Evolutionary conservation across 2,888 invertebrate genomes (phyloP).

Genomic region (Lasioglossum figueresi): DNA sequence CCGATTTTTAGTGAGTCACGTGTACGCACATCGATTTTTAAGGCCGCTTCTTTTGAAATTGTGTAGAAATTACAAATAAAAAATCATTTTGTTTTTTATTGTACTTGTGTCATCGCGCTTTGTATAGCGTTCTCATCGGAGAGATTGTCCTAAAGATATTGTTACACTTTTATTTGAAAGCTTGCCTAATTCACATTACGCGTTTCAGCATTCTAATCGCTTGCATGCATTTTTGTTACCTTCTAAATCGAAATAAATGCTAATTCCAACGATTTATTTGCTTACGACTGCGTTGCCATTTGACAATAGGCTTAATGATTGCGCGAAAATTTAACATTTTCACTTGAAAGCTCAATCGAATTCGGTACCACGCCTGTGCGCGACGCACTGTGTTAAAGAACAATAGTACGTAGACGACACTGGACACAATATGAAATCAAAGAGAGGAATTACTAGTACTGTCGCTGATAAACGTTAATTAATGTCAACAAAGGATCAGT

Average conservation of each 20-base stretch:
- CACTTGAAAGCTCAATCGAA: conserved; percentile 40
- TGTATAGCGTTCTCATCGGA: background rate
- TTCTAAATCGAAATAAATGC: conserved; percentile 5
- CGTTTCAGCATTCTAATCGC: background rate
- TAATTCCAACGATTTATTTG: conserved; percentile 23
- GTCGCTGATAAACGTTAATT: conserved; percentile 43
- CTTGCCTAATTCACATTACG: background rate
- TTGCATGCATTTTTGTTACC: background rate
- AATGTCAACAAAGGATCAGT: background rate
- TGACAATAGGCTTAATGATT: conserved; percentile 44
- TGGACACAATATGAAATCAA: conserved; percentile 46
- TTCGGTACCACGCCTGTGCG: conserved; percentile 2
- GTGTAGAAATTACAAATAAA: background rate
- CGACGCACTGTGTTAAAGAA: conserved; percentile 45
- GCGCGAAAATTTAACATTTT: conserved; percentile 54
- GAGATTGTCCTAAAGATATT: background rate
- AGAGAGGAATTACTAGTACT: conserved; percentile 50
- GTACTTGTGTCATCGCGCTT: too few relatives aligned
- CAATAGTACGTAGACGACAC: conserved; percentile 38
- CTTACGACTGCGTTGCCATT: conserved; percentile 20
- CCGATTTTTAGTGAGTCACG: background rate
- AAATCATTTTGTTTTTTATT: background rate
- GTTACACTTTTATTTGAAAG: background rate
- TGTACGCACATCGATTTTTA: background rate
- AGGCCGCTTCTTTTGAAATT: background rate